Base-by-base conservation (phyloP, 2,797 vertebrate species). In the Pampus argenteus region DNA sequence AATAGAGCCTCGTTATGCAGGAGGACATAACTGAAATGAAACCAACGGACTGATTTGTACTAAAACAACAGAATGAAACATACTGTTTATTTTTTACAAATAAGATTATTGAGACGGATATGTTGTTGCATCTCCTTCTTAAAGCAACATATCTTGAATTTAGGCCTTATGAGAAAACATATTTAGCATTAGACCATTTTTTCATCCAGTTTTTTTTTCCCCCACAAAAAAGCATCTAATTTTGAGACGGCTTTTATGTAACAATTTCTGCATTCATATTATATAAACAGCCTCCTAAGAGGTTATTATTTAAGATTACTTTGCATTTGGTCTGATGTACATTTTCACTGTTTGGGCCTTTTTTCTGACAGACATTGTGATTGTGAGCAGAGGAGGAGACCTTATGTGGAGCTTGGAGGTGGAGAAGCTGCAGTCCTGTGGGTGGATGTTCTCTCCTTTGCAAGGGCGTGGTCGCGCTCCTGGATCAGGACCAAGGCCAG, bases 401-500 rank as follows among this genome's bases (percentile, higher is more conserved):
- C 25, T 7, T 23, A 47, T 29, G 57, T 67, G 71, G 15, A 57
- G 79, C 73, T 45, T 51, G 48, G 48, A 72, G 82, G 66, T 63
- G 84, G 57, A 9, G 60, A 61, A 47, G 78, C 85, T 81, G 90
- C 85, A 88, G 85, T 85, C 69, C 56, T 51, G 55, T 40, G 50
- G 36, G 68, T 51, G 78, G 56, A 45, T 25, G 42, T 38, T 52
- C 36, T 64, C 64, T 31, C 66, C 42, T 57, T 58, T 28, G 23
- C 75, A 73, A 52, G 83, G 87, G 86, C 73, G 89, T 85, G 85
- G 84, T 61, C 36, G 73, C 25, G 2, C 36, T 63, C 36, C 25
- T 59, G 76, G 66, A 84, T 71, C 81, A 84, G 87, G 14, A 88
- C 86, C 85, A 79, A 78, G 82, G 76, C 76, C 80, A 89, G 78